Percentiles rank a stretch among this genome's conserved stretches.
Conservation (phyloP, 2,113 vertebrate genomes). For the Zosterops pallidus region DNA sequence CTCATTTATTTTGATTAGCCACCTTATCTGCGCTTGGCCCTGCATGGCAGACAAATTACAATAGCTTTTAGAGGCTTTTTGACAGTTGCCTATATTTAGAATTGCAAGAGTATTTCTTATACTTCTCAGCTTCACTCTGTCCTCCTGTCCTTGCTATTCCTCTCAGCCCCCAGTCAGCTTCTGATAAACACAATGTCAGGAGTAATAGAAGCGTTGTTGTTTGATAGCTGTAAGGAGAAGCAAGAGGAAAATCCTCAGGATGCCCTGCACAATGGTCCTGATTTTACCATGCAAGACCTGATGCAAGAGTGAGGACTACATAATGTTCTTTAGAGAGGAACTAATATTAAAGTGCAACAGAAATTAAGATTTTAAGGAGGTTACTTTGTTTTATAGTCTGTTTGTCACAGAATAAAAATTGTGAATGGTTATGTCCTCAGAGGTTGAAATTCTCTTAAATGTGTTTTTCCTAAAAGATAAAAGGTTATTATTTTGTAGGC, state of each 20-base stretch:
- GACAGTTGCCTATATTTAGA: not conserved
- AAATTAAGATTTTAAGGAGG: not conserved
- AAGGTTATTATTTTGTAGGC: not conserved
- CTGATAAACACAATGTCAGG: not conserved
- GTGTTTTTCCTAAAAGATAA: not conserved
- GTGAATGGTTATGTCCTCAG: not conserved
- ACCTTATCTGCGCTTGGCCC: not conserved
- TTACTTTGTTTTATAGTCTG: not conserved
- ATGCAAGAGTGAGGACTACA: not conserved
- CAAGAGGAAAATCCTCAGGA: not conserved
- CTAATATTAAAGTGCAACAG: not conserved
- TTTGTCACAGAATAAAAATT: not conserved
- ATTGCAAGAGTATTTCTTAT: not conserved
- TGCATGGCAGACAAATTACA: not conserved
- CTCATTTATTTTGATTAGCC: not conserved
- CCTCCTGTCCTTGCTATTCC: accelerated
- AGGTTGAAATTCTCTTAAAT: not conserved
- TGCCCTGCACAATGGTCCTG: not conserved
- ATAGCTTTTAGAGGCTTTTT: not conserved
- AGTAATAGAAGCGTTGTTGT: not conserved
- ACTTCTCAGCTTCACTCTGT: too few relatives aligned
- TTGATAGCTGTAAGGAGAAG: not conserved
- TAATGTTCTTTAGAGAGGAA: not conserved
- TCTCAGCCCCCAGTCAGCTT: not conserved
- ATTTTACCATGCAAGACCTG: not conserved